Percentiles rank a stretch among this genome's conserved stretches.
phyloP scores from a whole-genome alignment of 1,140 invertebrate species.

The Littorina saxatilis region DNA sequence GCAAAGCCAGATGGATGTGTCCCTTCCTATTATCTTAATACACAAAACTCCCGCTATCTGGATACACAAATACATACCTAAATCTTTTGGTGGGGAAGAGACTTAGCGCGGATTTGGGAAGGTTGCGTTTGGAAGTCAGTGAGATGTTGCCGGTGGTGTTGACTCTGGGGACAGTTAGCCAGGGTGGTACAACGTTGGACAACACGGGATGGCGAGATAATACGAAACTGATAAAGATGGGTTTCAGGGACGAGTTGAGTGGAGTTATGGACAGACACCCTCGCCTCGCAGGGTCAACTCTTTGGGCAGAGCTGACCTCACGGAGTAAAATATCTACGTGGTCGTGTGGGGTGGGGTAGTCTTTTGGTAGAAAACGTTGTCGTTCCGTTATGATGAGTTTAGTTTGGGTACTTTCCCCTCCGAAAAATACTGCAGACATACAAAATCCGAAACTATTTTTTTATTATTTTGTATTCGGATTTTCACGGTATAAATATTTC shows the following conservation, averaged over 20 bases:
- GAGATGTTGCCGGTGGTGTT: not conserved
- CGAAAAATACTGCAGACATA: too few species aligned
- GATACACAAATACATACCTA: not conserved
- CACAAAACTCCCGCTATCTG: not conserved
- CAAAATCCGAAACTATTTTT: too few species aligned
- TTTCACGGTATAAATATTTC: too few species aligned
- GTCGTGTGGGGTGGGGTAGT: too few species aligned
- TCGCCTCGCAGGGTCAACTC: too few species aligned
- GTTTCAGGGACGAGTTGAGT: not conserved
- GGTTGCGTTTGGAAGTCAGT: constrained; percentile 7
- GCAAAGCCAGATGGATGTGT: constrained; percentile 8
- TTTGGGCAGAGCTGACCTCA: too few species aligned
- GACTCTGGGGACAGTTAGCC: not conserved
- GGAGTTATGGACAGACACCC: too few species aligned
- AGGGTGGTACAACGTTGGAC: constrained; percentile 6
- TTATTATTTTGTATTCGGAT: too few species aligned
- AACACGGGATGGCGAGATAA: not conserved
- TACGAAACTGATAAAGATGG: not conserved
- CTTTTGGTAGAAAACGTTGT: too few species aligned
- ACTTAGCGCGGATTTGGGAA: not conserved
- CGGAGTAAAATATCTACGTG: too few species aligned
- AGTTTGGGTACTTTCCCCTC: too few species aligned
- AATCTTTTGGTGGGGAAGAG: not conserved
- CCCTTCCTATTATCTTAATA: not conserved
- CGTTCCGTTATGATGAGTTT: too few species aligned